A percentile compares a stretch with the other conserved stretches of the same genome.
These are phyloP conservation scores for Drosophila nr. fundita DNA, from an alignment of 2,888 invertebrate genomes.

Conservation along the genomic window DNA sequence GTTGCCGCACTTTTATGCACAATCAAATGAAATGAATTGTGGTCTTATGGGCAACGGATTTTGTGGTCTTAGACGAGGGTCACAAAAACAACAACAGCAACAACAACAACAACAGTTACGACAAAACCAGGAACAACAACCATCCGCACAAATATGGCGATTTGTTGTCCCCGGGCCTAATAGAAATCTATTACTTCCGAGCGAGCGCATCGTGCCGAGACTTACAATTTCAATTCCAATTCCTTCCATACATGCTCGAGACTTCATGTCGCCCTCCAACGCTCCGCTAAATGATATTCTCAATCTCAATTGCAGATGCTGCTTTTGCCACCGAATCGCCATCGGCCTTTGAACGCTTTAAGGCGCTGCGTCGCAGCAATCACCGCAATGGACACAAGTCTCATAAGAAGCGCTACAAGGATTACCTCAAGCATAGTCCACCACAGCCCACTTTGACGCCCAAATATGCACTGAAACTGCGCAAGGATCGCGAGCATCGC, in stretches of 20 bases:
- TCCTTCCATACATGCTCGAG: constrained; percentile 12
- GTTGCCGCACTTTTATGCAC: constrained; percentile 53
- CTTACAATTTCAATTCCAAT: constrained; percentile 45
- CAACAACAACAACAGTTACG: constrained; percentile 24
- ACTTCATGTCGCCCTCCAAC: neutral
- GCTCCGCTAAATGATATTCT: neutral
- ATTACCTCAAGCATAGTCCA: constrained; percentile 69
- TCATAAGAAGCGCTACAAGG: constrained; percentile 84
- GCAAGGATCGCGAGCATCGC: constrained; percentile 32
- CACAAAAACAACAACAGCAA: constrained; percentile 24
- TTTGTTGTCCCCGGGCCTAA: constrained; percentile 60
- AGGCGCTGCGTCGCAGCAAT: constrained; percentile 77
- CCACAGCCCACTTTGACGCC: constrained; percentile 16
- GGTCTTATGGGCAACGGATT: constrained; percentile 60
- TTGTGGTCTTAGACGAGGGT: constrained; percentile 57
- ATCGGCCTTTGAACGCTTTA: constrained; percentile 81
- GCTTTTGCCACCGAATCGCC: constrained; percentile 28
- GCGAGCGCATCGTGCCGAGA: constrained; percentile 65
- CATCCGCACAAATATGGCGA: constrained; percentile 45
- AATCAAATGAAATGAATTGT: constrained; percentile 63
- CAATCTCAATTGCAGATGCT: constrained; percentile 40
- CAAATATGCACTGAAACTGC: constrained; percentile 42
- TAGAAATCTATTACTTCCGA: constrained; percentile 75
- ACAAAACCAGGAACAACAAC: neutral
- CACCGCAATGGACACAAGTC: constrained; percentile 82